phyloP scores from a whole-genome alignment of 1,140 invertebrate genomes.

The Babylonia areolata region DNA sequence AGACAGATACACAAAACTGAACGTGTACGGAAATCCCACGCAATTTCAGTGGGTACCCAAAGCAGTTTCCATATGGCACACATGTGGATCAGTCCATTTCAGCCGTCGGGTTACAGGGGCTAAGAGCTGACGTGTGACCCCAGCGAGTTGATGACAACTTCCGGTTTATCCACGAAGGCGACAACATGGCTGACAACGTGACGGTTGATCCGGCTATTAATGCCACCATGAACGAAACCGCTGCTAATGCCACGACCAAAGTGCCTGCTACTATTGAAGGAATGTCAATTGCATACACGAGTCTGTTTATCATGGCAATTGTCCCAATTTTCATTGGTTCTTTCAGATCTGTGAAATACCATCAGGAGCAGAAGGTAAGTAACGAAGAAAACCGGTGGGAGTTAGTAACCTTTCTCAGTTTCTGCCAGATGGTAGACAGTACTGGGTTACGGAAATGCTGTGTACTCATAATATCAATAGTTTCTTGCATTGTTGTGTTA shows the following conservation, averaged over 20 bases:
- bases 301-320: conserved; percentile 95
- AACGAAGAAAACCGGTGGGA: conserved; percentile 22
- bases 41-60: too few species aligned
- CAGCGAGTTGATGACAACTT: conserved; percentile 30
- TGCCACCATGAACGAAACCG: too few species aligned
- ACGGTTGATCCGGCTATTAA: conserved; percentile 21
- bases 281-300: conserved; percentile 94
- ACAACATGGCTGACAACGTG: too few species aligned
- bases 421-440: not conserved
- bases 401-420: not conserved
- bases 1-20: too few species aligned
- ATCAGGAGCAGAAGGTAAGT: conserved; percentile 88
- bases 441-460: not conserved
- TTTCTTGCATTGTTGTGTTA: too few species aligned
- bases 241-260: conserved; percentile 69
- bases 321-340: conserved; percentile 97
- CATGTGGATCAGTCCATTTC: too few species aligned
- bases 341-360: conserved; percentile 93
- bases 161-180: not conserved
- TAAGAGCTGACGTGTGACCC: conserved; percentile 29
- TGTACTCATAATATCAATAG: not conserved
- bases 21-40: too few species aligned
- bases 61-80: too few species aligned
- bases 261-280: conserved; percentile 92
- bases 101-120: too few species aligned